Conservation (phyloP, 2,113 vertebrate species). For the Phylloscopus trochilus region DNA sequence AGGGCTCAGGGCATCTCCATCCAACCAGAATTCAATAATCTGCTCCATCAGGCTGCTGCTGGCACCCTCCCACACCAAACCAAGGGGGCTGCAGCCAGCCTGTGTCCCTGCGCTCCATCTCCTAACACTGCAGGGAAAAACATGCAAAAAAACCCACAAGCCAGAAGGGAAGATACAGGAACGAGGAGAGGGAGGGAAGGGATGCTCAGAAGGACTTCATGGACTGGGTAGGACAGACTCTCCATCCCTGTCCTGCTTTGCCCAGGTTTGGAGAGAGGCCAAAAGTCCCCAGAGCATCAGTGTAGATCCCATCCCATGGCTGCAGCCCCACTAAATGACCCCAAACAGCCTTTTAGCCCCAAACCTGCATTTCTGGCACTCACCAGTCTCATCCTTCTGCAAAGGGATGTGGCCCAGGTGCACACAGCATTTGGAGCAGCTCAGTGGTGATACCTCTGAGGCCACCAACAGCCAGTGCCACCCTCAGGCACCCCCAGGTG, state of each 20-base stretch:
- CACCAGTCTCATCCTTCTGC: fast-evolving
- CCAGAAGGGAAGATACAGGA: not conserved
- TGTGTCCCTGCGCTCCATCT: fast-evolving
- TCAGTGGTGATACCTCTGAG: not conserved
- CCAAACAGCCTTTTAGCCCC: not conserved
- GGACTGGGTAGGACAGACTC: not conserved
- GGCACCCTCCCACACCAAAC: not conserved
- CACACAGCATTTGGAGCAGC: not conserved
- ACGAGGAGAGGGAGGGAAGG: fast-evolving
- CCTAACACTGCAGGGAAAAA: not conserved
- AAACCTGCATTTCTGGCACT: fast-evolving
- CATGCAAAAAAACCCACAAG: not conserved
- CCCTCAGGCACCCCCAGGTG: fast-evolving
- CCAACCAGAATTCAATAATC: fast-evolving
- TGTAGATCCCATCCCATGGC: not conserved
- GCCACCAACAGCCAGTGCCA: not conserved
- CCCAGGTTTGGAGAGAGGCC: not conserved
- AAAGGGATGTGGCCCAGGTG: fast-evolving
- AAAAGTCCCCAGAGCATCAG: not conserved
- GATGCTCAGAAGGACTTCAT: not conserved
- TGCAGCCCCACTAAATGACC: not conserved
- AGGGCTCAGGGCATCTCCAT: not conserved
- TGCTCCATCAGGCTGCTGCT: not conserved
- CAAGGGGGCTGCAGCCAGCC: not conserved
- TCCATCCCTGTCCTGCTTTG: not conserved